Conservation (phyloP, 2,113 vertebrate species). For the Oryctolagus cuniculus region mOryCun1.1 NC_091434.1:163232501-163233000, state of each 20-base stretch:
- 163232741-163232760: neutral
- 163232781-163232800: neutral
- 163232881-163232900: neutral
- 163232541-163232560: no score
- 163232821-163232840: neutral
- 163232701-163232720: neutral
- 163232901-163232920: constrained; percentile 7
- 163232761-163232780: neutral
- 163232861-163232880: neutral
- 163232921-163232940: neutral
- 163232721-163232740: neutral
- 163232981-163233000: neutral
- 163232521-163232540: no score
- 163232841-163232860: neutral
- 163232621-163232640: no score
- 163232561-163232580: no score
- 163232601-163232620: no score
- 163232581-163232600: no score
- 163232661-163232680: neutral
- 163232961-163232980: constrained; percentile 41
- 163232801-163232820: neutral
- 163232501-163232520: no score
- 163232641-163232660: neutral
- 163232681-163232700: neutral
- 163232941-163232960: neutral